phyloP scores from a whole-genome alignment of 2,888 invertebrate species.

The Brachycybe producta region DNA sequence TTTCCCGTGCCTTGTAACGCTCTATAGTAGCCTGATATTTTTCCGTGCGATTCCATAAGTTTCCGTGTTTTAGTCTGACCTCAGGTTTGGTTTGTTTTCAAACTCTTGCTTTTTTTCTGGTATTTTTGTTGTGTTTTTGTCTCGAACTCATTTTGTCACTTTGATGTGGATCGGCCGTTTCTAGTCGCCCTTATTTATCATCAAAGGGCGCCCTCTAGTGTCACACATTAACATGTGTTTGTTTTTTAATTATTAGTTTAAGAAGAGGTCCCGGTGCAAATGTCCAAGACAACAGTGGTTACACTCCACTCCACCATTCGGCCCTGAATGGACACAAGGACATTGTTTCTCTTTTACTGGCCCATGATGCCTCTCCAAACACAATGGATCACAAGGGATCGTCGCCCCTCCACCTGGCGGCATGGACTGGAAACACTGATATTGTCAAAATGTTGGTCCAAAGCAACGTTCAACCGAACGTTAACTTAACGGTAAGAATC shows the following conservation, averaged over 20 bases:
- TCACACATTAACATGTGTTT: neutral
- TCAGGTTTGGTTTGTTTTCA: too few relatives aligned
- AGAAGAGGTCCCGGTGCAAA: slow-evolving; percentile 81
- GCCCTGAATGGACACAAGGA: slow-evolving; percentile 87
- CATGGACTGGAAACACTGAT: slow-evolving; percentile 84
- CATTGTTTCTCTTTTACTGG: slow-evolving; percentile 66
- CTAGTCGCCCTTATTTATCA: too few relatives aligned
- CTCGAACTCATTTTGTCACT: too few relatives aligned
- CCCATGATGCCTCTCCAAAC: slow-evolving; percentile 78
- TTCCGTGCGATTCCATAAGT: too few relatives aligned
- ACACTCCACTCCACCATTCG: slow-evolving; percentile 86
- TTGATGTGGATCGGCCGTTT: too few relatives aligned
- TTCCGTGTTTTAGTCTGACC: too few relatives aligned
- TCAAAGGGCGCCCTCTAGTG: too few relatives aligned
- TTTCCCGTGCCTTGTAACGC: too few relatives aligned
- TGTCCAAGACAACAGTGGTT: slow-evolving; percentile 83
- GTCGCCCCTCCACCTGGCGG: slow-evolving; percentile 81
- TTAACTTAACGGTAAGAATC: slow-evolving; percentile 63
- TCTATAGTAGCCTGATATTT: too few relatives aligned
- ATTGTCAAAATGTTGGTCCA: slow-evolving; percentile 71
- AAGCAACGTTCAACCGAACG: slow-evolving; percentile 67
- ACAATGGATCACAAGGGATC: slow-evolving; percentile 80
- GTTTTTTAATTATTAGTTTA: slow-evolving; percentile 47
- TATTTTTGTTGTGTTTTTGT: too few relatives aligned
- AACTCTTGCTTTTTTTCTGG: too few relatives aligned